phyloP scores from a whole-genome alignment of 2,113 vertebrate species.

The Columbina picui region DNA sequence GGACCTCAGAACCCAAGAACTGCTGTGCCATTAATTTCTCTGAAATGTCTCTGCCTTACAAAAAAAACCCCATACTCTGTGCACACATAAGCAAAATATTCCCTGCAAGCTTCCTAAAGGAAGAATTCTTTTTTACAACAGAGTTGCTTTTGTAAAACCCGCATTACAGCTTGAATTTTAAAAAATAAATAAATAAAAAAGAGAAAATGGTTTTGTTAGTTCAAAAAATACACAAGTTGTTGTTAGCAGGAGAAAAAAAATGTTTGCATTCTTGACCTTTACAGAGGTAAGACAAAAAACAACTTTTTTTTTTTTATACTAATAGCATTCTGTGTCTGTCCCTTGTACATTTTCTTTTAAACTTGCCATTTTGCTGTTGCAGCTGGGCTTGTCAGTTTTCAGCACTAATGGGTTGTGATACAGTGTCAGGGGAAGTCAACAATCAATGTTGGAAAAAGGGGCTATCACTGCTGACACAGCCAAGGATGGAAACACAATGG shows the following conservation, averaged over 20 bases:
- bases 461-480: constrained; percentile 73
- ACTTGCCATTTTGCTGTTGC: constrained; percentile 77
- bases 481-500: constrained; percentile 72
- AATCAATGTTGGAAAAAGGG: constrained; percentile 74
- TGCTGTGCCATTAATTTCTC: constrained; percentile 23
- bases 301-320: constrained; percentile 31
- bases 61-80: not conserved
- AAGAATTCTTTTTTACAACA: not conserved
- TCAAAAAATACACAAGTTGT: constrained; percentile 3
- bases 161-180: not conserved
- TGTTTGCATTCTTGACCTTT: constrained; percentile 54
- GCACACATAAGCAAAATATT: constrained; percentile 28
- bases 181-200: not conserved
- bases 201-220: not conserved
- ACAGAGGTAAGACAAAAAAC: constrained; percentile 21
- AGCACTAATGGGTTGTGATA: constrained; percentile 83
- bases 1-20: not conserved
- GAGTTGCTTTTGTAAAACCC: constrained; percentile 33
- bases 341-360: constrained; percentile 74
- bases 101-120: not conserved
- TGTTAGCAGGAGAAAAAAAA: constrained; percentile 45
- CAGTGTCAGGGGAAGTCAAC: constrained; percentile 82
- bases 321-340: constrained; percentile 44
- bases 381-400: constrained; percentile 80
- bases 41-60: not conserved